These are phyloP conservation scores for Zelostemma sp. DNA, from an alignment of 1,140 invertebrate genomes.

Conservation along the genomic window DNA sequence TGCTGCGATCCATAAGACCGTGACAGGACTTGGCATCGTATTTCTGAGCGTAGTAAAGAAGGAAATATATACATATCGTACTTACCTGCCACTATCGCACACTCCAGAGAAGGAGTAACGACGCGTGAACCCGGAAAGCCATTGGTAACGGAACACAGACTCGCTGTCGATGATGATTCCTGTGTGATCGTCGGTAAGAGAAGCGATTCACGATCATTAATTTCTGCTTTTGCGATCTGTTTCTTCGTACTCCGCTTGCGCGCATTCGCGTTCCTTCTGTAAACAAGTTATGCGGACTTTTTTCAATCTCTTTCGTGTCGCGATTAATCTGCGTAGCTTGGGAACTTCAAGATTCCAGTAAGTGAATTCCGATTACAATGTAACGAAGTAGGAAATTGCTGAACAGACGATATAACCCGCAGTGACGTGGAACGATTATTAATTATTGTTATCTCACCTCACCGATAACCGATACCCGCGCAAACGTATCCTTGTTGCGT, in stretches of 20 bases:
- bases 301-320: constrained; percentile 1
- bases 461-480: constrained; percentile 25
- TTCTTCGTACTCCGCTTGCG: constrained; percentile 4
- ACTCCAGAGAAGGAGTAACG: constrained; percentile 32
- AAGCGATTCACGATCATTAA: constrained; percentile 21
- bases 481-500: constrained; percentile 24
- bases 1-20: constrained; percentile 28
- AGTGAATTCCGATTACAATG: no score
- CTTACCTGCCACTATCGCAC: constrained; percentile 10
- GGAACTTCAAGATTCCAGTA: no score
- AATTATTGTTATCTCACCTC: constrained; percentile 37
- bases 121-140: constrained; percentile 49
- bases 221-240: constrained; percentile 11
- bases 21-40: constrained; percentile 19
- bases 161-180: constrained; percentile 29
- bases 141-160: constrained; percentile 47
- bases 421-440: constrained; percentile 35
- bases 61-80: constrained; percentile 7
- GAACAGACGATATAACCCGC: constrained; percentile 25
- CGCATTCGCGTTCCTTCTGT: background rate
- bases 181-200: constrained; percentile 15
- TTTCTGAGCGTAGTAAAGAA: constrained; percentile 3
- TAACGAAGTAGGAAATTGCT: constrained; percentile 15
- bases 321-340: no score
- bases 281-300: background rate